Evolutionary conservation across 2,888 invertebrate genomes (phyloP).

Genomic region (Drosophila kambysellisi): DNA sequence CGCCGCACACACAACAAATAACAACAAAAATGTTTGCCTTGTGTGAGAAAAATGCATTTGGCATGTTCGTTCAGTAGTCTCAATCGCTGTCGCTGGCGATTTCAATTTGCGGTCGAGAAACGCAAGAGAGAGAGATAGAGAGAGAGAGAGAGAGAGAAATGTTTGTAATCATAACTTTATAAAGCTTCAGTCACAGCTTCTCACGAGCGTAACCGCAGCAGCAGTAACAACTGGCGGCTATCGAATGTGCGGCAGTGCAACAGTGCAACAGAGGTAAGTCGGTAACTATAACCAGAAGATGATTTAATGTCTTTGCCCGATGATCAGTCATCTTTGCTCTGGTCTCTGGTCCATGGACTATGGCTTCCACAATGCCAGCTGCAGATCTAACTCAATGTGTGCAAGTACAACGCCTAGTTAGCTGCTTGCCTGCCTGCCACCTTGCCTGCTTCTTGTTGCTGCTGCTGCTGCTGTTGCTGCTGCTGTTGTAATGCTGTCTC

Average conservation of each 20-base stretch:
- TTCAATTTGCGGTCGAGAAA: constrained; percentile 52
- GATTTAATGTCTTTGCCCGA: constrained; percentile 73
- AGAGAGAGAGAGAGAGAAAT: constrained; percentile 41
- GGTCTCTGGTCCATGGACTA: constrained; percentile 15
- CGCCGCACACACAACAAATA: constrained; percentile 26
- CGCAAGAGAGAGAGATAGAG: background rate
- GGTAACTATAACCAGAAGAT: constrained; percentile 45
- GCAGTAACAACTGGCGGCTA: constrained; percentile 36
- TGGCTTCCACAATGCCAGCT: constrained; percentile 26
- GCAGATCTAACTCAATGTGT: constrained; percentile 13
- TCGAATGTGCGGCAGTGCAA: constrained; percentile 45
- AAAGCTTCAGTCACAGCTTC: constrained; percentile 49
- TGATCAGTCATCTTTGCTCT: constrained; percentile 66
- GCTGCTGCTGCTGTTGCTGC: background rate
- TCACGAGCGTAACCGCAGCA: constrained; percentile 68
- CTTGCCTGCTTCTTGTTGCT: background rate
- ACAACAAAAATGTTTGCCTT: constrained; percentile 28
- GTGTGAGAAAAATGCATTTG: constrained; percentile 52
- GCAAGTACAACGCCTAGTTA: constrained; percentile 58
- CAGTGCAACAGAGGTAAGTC: constrained; percentile 17
- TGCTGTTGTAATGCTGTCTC: constrained; percentile 31
- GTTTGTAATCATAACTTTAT: constrained; percentile 65
- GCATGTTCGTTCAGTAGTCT: constrained; percentile 22
- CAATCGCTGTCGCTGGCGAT: constrained; percentile 37
- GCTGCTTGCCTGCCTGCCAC: constrained; percentile 15